A percentile compares a stretch with the other conserved stretches of the same genome.
Evolutionary conservation across 2,888 invertebrate genomes (phyloP).

Genomic region (Patella pellucida): DNA sequence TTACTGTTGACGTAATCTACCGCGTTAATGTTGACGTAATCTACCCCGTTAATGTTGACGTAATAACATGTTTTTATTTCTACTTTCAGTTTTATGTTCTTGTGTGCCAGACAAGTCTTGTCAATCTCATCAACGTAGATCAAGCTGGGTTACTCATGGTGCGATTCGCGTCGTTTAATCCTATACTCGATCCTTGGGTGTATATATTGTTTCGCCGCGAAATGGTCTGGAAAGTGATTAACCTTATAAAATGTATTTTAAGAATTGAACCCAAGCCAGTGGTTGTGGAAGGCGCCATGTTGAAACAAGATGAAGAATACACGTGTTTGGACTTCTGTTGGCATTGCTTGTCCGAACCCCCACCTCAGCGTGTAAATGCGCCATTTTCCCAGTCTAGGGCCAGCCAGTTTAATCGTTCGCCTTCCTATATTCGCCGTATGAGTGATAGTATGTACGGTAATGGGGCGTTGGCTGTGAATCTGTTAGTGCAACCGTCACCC

Average conservation of each 20-base stretch:
- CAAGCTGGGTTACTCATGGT: constrained; percentile 59
- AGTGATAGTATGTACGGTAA: constrained; percentile 20
- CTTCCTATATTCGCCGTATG: constrained; percentile 16
- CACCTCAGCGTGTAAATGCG: constrained; percentile 17
- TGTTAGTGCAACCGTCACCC: constrained; percentile 16
- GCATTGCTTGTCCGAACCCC: constrained; percentile 53
- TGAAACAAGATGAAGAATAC: constrained; percentile 34
- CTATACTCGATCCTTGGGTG: constrained; percentile 70
- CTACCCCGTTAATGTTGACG: too few relatives aligned
- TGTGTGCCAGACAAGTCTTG: constrained; percentile 44
- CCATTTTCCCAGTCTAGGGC: constrained; percentile 20
- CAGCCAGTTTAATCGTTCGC: constrained; percentile 20
- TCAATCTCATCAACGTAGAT: constrained; percentile 31
- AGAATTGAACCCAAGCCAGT: constrained; percentile 18
- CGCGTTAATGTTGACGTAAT: too few relatives aligned
- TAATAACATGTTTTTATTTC: constrained; percentile 6
- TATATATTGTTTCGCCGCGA: constrained; percentile 69
- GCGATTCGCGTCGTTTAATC: constrained; percentile 67
- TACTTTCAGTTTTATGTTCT: constrained; percentile 45
- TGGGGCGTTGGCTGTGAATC: constrained; percentile 14
- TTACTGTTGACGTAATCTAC: too few relatives aligned
- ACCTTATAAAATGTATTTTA: constrained; percentile 36
- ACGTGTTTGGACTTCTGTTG: constrained; percentile 49
- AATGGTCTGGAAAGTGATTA: constrained; percentile 46
- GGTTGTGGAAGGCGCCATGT: constrained; percentile 14